These are phyloP conservation scores for Syngnathus rostellatus DNA, from an alignment of 2,797 vertebrate species.

Conservation along the genomic window DNA sequence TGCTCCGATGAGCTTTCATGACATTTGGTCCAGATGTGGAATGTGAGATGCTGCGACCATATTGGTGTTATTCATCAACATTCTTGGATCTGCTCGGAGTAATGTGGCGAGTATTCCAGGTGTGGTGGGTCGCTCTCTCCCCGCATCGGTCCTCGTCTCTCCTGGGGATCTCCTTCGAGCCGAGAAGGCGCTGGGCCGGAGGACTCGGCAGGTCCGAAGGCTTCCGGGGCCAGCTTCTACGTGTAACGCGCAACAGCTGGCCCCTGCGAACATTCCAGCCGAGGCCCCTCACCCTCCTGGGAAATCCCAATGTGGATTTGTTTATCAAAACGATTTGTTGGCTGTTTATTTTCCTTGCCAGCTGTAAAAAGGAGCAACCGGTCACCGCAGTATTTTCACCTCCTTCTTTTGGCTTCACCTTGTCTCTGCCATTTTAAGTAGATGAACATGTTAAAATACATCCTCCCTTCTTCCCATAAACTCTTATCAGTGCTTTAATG, in stretches of 20 bases:
- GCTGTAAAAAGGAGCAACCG: conserved; percentile 51
- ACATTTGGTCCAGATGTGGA: conserved; percentile 71
- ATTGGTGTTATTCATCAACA: conserved; percentile 67
- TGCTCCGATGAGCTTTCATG: conserved; percentile 39
- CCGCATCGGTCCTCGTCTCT: conserved; percentile 25
- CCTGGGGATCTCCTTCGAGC: conserved; percentile 49
- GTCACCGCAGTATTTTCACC: conserved; percentile 39
- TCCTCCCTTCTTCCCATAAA: conserved; percentile 17
- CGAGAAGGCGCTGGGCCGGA: conserved; percentile 47
- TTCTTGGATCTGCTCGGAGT: conserved; percentile 49
- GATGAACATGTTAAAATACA: conserved; percentile 8
- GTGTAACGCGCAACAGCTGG: conserved; percentile 69
- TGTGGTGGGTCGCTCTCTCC: conserved; percentile 40
- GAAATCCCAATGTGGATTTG: conserved; percentile 65
- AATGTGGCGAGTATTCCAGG: conserved; percentile 58
- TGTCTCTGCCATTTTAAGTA: not conserved
- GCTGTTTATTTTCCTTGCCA: conserved; percentile 68
- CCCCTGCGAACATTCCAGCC: conserved; percentile 68
- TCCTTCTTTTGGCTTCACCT: conserved; percentile 14
- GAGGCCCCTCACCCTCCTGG: conserved; percentile 66
- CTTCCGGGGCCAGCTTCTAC: conserved; percentile 62
- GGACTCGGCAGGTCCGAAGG: conserved; percentile 48
- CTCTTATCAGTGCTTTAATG: conserved; percentile 23
- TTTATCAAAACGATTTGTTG: conserved; percentile 70
- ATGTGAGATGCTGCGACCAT: conserved; percentile 64